phyloP scores from a whole-genome alignment of 1,140 invertebrate genomes.

The Drosophila jambulina region DNA sequence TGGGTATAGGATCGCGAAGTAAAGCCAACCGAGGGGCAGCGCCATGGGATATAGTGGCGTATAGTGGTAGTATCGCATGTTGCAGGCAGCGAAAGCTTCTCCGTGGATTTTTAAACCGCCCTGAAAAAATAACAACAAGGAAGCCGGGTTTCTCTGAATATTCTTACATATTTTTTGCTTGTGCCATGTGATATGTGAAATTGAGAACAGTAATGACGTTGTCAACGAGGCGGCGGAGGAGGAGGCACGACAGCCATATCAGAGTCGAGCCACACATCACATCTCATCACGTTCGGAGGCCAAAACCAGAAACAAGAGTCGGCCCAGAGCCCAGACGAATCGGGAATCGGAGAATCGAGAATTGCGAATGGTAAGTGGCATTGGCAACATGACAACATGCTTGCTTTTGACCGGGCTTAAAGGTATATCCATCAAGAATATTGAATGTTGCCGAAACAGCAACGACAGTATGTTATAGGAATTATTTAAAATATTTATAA shows the following conservation, averaged over 20 bases:
- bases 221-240: slow-evolving; percentile 54
- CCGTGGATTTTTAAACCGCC: slow-evolving; percentile 19
- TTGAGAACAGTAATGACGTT: slow-evolving; percentile 83
- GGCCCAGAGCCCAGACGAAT: slow-evolving; percentile 11
- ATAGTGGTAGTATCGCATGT: slow-evolving; percentile 1
- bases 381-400: slow-evolving; percentile 45
- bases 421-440: slow-evolving; percentile 22
- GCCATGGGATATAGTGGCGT: slow-evolving; percentile 1
- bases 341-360: slow-evolving; percentile 3
- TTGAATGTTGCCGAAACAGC: slow-evolving; percentile 21
- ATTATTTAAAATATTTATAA: slow-evolving; percentile 8
- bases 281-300: slow-evolving; percentile 29
- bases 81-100: slow-evolving; percentile 28
- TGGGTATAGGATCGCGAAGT: background rate
- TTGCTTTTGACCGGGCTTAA: slow-evolving; percentile 28
- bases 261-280: slow-evolving; percentile 24
- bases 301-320: slow-evolving; percentile 44
- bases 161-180: slow-evolving; percentile 36
- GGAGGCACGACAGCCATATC: slow-evolving; percentile 20
- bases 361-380: slow-evolving; percentile 25
- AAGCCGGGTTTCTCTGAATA: slow-evolving; percentile 17
- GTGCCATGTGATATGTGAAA: slow-evolving; percentile 81
- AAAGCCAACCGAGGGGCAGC: background rate
- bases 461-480: background rate
- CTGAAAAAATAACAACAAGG: slow-evolving; percentile 19